Conservation (phyloP, 2,888 invertebrate genomes). For the Dromius quadrimaculatus region DNA sequence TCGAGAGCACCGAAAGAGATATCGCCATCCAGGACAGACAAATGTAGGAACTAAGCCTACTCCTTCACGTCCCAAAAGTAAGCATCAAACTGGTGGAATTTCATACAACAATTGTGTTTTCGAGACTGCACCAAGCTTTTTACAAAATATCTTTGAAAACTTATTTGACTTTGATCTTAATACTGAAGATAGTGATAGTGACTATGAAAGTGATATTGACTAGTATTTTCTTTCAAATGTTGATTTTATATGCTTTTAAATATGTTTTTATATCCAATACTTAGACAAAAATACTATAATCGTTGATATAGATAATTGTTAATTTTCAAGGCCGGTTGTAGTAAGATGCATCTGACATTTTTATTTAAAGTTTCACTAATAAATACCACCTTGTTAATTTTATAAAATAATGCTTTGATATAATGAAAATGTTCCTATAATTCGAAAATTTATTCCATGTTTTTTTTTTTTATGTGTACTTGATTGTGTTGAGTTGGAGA, state of each 20-base stretch:
- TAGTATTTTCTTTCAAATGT: background rate
- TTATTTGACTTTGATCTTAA: constrained; percentile 1
- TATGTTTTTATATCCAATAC: background rate
- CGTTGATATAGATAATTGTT: too few relatives aligned
- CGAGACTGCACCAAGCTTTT: constrained; percentile 1
- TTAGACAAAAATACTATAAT: too few relatives aligned
- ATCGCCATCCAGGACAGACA: constrained; percentile 67
- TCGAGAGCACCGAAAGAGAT: constrained; percentile 70
- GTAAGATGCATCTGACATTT: too few relatives aligned
- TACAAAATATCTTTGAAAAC: background rate
- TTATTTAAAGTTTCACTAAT: too few relatives aligned
- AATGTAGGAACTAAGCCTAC: constrained; percentile 2
- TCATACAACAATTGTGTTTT: too few relatives aligned
- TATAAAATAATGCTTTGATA: too few relatives aligned
- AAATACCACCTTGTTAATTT: too few relatives aligned
- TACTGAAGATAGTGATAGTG: constrained; percentile 35
- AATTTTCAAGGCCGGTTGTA: too few relatives aligned
- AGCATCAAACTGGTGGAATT: constrained; percentile 13
- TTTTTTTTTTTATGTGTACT: too few relatives aligned
- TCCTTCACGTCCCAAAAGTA: constrained; percentile 50
- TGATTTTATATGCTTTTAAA: background rate
- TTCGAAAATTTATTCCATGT: too few relatives aligned
- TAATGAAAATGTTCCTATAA: too few relatives aligned
- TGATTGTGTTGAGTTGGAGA: too few relatives aligned
- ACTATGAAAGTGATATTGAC: constrained; percentile 44